Base-by-base conservation (phyloP, 1,140 invertebrate species). In the Luehdorfia chinensis region DNA sequence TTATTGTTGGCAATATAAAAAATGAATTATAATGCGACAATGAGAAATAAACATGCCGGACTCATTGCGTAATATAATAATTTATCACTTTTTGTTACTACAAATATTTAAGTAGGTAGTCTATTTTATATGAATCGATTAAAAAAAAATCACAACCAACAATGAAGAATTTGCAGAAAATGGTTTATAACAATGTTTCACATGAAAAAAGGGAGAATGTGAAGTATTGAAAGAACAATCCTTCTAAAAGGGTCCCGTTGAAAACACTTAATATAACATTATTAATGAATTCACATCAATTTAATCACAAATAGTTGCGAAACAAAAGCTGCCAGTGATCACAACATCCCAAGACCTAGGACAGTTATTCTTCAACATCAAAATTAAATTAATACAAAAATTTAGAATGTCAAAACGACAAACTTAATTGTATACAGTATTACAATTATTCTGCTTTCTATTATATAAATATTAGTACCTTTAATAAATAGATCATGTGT, bases 261-360 rank as follows among this genome's bases (percentile, higher is more conserved):
- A n/a, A 27, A 27, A 27, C 8, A 27, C 8, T 27, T 27, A 27
- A 27, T 7, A n/a, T n/a, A 7, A 27, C 2, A n/a, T 8, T 2
- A 7, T 27, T n/a, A 27, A 28, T 15, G 11, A 9, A 16, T 16
- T 27, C 0, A 28, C 12, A 28, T 43, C 12, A 5, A 21, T 21
- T 37, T 8, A 2, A 30, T 2, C 1, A 27, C 23, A 25, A 9
- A 25, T 25, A 14, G 11, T 7, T 1, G 13, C 11, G 15, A 37
- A 30, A 9, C 16, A 41, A 12, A 43, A 43, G 39, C 23, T 43
- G 39, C 39, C 39, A 43, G 14, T 16, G 19, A 18, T 41, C 39
- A 43, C 39, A 43, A 36, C 33, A 36, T 30, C 11, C 9, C 2
- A 5, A 36, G n/a, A n/a, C n/a, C n/a, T n/a, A 13, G 13, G 3